Base-by-base conservation (phyloP, 2,113 vertebrate genomes). In the Cyprinodon tularosa region DNA sequence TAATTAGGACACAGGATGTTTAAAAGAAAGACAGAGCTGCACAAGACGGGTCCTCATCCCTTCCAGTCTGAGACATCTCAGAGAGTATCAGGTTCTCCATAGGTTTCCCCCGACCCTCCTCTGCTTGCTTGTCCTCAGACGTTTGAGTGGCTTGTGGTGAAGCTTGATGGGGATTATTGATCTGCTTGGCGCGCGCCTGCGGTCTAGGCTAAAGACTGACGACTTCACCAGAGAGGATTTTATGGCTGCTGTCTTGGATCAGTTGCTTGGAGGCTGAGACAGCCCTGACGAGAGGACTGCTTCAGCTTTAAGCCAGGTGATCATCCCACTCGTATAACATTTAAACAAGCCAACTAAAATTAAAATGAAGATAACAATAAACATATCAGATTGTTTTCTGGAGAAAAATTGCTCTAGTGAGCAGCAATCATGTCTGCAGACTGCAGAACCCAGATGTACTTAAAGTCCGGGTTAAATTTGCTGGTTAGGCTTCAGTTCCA, bases 151-250 rank as follows among this genome's bases (percentile, higher is more conserved):
- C 89, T 89, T 93, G 92, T 77, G 93, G 93, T 90, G 90, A 69
- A 67, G 87, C 77, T 74, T 89, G 88, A 92, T 89, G 89, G 88
- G 92, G 92, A 93, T 93, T 90, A 93, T 91, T 91, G 89, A 92
- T 93, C 90, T 85, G 91, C 91, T 86, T 71, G 93, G 88, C 90
- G 89, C 88, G 78, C 92, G 92, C 88, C 91, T 95, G 93, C 78
- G 93, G 94, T 94, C 91, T 90, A 71, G 64, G 78, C 69, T 47
- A 62, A 82, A 91, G 85, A 71, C 89, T 91, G 89, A 94, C 72
- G 92, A 93, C 88, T 90, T 91, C 89, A 91, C 84, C 94, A 94
- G 92, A 93, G 86, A 84, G 73, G 72, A 63, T 69, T 85, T 82
- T 86, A 92, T 92, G 91, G 65, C 59, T 74, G 44, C 78, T 60